Evolutionary conservation across 2,888 invertebrate species (phyloP), one percentile per base, ranked within the genome.

Genomic region (Parapristionchus giblindavisi): DNA sequence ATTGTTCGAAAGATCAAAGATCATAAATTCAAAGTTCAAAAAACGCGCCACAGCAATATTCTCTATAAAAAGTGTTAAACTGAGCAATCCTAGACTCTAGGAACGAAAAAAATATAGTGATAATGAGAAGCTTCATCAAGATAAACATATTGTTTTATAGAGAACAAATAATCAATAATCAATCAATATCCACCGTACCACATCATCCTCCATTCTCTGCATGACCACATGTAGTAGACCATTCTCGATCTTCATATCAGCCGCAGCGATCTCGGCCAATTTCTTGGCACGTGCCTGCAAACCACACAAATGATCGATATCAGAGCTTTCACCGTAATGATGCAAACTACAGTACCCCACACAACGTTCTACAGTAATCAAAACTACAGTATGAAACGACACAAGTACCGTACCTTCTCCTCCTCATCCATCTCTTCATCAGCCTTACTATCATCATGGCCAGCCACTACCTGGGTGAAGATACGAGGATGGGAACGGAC

Each of bases 231-330:
- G 34, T 29, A 65, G 34, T n/a, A 65, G 17, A 29, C 36, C 61
- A 61, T 61, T 61, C 61, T 61, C 38, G n/a, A 61, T 61, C 61
- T 61, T 11, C 61, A 61, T 11, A 38, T 61, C 61, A 61, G 61
- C 61, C 2, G 61, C 61, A 61, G 61, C 61, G 36, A 61, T 38
- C 24, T 61, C 61, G 2, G 61, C 61, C 61, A 61, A 61, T 61
- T 61, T 61, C 8, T 36, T 27, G 24, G 61, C 61, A 21, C 61
- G 36, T 4, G 61, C 61, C 61, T 61, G n/a, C 43, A 38, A 61
- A 21, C 24, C 14, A 34, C 17, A 43, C 43, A 43, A 17, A 14
- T 14, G 43, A 43, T 43, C 43, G 43, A 43, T 43, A 43, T 14
- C 17, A 14, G 43, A 43, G 11, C n/a, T n/a, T n/a, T n/a, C n/a